Base-by-base conservation (phyloP, 2,888 invertebrate species). In the Coelinius sp. region DNA sequence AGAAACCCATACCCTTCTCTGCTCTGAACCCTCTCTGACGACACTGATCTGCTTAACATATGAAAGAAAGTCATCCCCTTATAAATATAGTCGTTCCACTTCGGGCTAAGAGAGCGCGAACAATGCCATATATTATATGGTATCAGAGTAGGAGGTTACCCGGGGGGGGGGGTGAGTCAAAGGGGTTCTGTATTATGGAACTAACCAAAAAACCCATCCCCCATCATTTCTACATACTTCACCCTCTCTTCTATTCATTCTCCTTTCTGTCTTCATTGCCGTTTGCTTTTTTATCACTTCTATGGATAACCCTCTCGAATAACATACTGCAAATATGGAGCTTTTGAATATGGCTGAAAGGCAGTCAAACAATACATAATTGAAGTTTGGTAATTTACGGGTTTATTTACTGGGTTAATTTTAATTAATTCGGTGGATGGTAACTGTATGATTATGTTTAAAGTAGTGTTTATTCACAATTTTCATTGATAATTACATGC, bases 31-130 rank as follows among this genome's bases (percentile, higher is more conserved):
- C 52, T 65, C 49, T 66, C 70, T n/a, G 63, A 59, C 81, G 84
- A 84, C 83, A 83, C 83, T 84, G 85, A 83, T 83, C 84, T 84
- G 83, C 80, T 85, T 85, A 85, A 83, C 85, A 85, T 85, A 85
- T 85, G 85, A 85, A 85, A 85, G 84, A 82, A 80, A 79, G 79
- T 81, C 83, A 79, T 83, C 84, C 82, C 81, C 80, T 81, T 83
- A 84, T 83, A 85, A 83, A 83, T 81, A 83, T 83, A 83, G 83
- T 80, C 81, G 80, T 84, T 73, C 73, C 82, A 82, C 82, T 83
- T 78, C 75, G 77, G 77, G 77, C 81, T 82, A 84, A 84, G 83
- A 83, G 83, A 83, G 83, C 81, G 83, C 82, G 83, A 85, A 85
- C 85, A 85, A 84, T 84, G 81, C 83, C 82, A 84, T 84, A 84